These are phyloP conservation scores for Caenorhabditis sp. DNA, from an alignment of 2,888 invertebrate species.

Conservation along the genomic window DNA sequence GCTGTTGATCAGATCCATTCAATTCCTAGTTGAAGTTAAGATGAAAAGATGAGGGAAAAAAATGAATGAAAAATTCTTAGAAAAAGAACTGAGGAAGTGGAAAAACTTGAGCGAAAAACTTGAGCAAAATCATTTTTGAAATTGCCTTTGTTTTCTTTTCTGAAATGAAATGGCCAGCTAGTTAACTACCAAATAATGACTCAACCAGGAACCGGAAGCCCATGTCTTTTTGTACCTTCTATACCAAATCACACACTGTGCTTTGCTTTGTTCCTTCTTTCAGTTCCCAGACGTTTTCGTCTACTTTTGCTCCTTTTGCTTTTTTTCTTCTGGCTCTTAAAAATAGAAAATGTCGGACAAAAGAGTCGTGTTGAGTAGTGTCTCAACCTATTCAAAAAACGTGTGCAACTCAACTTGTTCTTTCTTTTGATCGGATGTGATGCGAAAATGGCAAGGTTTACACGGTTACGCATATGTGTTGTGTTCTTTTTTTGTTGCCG, in stretches of 20 bases:
- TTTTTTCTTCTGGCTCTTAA: slow-evolving; percentile 14
- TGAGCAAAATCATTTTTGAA: slow-evolving; percentile 6
- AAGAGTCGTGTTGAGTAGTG: slow-evolving; percentile 5
- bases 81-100: background rate
- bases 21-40: no score
- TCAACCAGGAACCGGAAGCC: slow-evolving; percentile 12
- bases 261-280: slow-evolving; percentile 11
- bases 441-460: slow-evolving; percentile 10
- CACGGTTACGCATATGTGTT: slow-evolving; percentile 1
- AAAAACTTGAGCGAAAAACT: no score
- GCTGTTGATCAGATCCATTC: slow-evolving; percentile 32
- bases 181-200: no score
- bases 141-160: slow-evolving; percentile 57
- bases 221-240: slow-evolving; percentile 1
- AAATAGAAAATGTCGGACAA: slow-evolving; percentile 30
- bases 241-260: no score
- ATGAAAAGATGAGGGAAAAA: slow-evolving; percentile 11
- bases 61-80: background rate
- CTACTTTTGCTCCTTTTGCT: background rate
- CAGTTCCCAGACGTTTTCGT: no score
- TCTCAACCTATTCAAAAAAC: slow-evolving; percentile 28
- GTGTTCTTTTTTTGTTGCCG: no score
- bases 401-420: slow-evolving; percentile 32
- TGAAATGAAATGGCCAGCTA: no score
- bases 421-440: slow-evolving; percentile 6